phyloP scores from a whole-genome alignment of 2,888 invertebrate species.

The Listrodromus nycthemerus region DNA sequence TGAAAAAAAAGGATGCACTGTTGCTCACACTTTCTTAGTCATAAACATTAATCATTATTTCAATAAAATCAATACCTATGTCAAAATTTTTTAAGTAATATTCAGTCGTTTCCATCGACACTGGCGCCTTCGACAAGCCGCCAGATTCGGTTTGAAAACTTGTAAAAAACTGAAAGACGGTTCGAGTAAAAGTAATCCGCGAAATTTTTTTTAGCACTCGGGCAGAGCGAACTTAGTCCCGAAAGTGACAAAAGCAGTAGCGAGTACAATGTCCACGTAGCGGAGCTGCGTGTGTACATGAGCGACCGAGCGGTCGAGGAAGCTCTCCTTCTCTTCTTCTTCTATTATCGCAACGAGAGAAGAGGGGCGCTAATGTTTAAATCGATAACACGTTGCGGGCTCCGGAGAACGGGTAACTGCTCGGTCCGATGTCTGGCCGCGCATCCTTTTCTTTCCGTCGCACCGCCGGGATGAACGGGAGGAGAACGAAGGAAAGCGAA shows the following conservation, averaged over 20 bases:
- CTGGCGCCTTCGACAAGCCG: too few species aligned
- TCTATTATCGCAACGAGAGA: conserved; percentile 70
- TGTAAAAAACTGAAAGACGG: conserved; percentile 12
- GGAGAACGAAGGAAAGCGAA: conserved; percentile 1
- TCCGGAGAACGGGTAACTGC: conserved; percentile 31
- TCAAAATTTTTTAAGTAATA: too few species aligned
- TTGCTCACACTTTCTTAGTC: too few species aligned
- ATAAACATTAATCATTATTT: too few species aligned
- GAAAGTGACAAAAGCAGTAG: conserved; percentile 24
- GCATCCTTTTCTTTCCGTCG: conserved; percentile 5
- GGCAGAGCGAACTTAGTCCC: conserved; percentile 13
- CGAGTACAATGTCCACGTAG: conserved; percentile 42
- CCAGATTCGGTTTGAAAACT: not conserved
- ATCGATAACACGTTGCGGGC: conserved; percentile 74
- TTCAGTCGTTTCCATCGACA: too few species aligned
- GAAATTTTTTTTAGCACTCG: conserved; percentile 68
- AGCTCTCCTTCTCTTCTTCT: conserved; percentile 49
- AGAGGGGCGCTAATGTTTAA: conserved; percentile 76
- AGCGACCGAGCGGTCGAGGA: conserved; percentile 50
- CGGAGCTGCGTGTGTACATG: conserved; percentile 68
- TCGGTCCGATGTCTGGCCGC: not conserved
- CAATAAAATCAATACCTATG: too few species aligned
- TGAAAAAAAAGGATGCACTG: too few species aligned
- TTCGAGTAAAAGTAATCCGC: conserved; percentile 29
- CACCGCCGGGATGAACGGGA: not conserved